These are phyloP conservation scores for Brachypteracias leptosomus DNA, from an alignment of 2,113 vertebrate species.

Conservation along the genomic window DNA sequence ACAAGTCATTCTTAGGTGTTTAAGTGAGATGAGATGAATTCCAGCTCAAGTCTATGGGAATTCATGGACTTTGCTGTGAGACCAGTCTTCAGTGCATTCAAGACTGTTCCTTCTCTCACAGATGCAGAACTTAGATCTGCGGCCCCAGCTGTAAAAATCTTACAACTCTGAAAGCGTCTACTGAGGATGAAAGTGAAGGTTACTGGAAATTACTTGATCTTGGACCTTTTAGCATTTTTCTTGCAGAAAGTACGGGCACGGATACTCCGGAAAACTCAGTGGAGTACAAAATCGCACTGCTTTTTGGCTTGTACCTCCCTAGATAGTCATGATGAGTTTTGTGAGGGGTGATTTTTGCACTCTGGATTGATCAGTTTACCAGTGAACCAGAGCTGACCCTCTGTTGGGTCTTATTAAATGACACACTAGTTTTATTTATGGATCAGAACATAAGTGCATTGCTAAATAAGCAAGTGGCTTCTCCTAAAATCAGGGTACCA, in stretches of 20 bases:
- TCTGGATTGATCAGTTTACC: not conserved
- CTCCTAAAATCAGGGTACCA: not conserved
- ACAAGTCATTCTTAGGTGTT: not conserved
- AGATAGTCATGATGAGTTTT: not conserved
- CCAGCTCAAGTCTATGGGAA: not conserved
- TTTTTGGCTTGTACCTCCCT: not conserved
- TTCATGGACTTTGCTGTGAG: not conserved
- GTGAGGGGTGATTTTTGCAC: not conserved
- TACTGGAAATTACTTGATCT: not conserved
- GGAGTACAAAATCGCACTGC: not conserved
- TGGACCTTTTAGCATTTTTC: not conserved
- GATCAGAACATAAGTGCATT: not conserved
- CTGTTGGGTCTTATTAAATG: not conserved
- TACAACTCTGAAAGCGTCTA: not conserved
- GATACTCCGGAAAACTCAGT: not conserved
- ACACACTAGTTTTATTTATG: not conserved
- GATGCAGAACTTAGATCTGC: not conserved
- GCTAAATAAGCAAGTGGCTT: slow-evolving; percentile 16
- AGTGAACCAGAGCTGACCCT: not conserved
- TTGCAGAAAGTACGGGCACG: not conserved
- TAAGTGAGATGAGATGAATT: not conserved
- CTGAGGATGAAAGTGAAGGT: not conserved
- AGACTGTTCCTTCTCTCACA: not conserved
- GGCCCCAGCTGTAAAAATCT: not conserved
- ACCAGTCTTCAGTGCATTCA: not conserved